Evolutionary conservation across 2,113 vertebrate genomes (phyloP).

Genomic region (Amblyopsis rosae): DNA sequence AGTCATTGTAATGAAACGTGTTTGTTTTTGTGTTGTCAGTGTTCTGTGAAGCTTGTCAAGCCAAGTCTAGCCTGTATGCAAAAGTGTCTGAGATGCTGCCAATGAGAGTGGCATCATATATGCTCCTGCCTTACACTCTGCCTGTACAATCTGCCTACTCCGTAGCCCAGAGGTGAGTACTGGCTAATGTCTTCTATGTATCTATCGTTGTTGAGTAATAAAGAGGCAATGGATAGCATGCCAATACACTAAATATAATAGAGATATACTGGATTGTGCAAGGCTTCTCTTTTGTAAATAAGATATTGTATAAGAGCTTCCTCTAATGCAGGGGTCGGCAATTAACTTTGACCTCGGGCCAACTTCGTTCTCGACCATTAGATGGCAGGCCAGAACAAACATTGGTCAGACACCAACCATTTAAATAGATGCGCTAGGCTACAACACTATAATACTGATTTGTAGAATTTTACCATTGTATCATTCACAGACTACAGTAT

Average conservation of each 20-base stretch:
- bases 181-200: background rate
- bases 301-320: no score
- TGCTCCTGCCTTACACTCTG: conserved; percentile 86
- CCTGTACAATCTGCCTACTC: conserved; percentile 85
- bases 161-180: conserved; percentile 77
- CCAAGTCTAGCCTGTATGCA: conserved; percentile 70
- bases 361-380: no score
- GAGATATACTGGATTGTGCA: background rate
- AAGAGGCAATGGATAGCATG: background rate
- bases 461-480: no score
- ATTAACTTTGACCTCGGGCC: no score
- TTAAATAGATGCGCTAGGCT: no score
- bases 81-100: conserved; percentile 81
- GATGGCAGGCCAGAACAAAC: no score
- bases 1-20: background rate
- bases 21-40: conserved; percentile 66
- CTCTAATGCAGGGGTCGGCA: no score
- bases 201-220: background rate
- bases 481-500: no score
- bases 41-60: conserved; percentile 78
- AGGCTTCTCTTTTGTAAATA: background rate
- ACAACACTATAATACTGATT: no score
- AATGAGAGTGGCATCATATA: conserved; percentile 81
- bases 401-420: no score
- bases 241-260: background rate